Evolutionary conservation across 2,797 vertebrate genomes (phyloP).

Genomic region (Acrossocheilus wenchowensis): DNA sequence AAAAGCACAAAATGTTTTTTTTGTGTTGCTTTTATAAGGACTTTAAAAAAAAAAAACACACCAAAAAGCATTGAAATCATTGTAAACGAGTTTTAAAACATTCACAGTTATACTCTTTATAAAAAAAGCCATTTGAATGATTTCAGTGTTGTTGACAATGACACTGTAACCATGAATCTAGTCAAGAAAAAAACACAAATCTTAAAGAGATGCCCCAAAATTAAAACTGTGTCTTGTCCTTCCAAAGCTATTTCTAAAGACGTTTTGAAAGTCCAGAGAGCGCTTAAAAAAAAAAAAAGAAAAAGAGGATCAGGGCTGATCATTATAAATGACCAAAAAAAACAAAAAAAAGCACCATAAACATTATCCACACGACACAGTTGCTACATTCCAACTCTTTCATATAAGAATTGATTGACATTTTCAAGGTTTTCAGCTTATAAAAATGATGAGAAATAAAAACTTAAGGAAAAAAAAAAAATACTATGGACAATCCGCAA

Average conservation of each 20-base stretch:
- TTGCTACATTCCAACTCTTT: background rate
- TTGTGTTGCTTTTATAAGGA: background rate
- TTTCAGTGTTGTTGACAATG: background rate
- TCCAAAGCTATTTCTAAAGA: background rate
- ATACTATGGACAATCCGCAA: background rate
- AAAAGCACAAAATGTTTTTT: background rate
- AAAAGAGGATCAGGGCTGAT: background rate
- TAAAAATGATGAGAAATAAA: background rate
- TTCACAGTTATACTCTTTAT: background rate
- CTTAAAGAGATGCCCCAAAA: background rate
- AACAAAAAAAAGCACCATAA: constrained; percentile 12
- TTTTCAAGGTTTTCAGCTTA: background rate
- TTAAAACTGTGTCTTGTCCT: background rate
- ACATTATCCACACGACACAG: background rate
- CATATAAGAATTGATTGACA: background rate
- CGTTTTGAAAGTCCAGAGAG: no score
- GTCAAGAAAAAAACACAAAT: background rate
- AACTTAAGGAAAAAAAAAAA: background rate
- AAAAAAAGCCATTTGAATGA: background rate
- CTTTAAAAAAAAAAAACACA: background rate
- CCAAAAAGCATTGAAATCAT: background rate
- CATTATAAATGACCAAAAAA: background rate
- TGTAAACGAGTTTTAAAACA: background rate
- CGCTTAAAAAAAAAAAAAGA: background rate
- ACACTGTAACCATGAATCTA: background rate